Evolutionary conservation across 2,113 vertebrate genomes (phyloP).

Genomic region (Sinocyclocheilus anshuiensis): DNA sequence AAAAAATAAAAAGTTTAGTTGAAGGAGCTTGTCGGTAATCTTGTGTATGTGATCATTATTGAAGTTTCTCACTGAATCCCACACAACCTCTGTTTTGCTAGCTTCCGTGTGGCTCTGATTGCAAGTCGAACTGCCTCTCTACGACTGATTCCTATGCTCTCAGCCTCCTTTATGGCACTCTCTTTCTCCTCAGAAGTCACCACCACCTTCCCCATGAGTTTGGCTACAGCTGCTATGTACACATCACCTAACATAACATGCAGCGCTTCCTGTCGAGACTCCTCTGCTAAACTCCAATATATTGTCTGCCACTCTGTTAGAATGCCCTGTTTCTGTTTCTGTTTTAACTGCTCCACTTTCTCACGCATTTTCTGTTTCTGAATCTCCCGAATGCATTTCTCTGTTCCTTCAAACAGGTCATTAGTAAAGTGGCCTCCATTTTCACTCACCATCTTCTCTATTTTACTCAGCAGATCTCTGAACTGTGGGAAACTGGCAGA

Average conservation of each 20-base stretch:
- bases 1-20: no score
- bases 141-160: not conserved
- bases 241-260: not conserved
- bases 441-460: not conserved
- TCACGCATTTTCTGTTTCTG: constrained; percentile 13
- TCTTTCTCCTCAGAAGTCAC: constrained; percentile 5
- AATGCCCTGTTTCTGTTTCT: not conserved
- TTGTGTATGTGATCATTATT: no score
- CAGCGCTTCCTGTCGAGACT: not conserved
- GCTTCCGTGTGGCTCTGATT: not conserved
- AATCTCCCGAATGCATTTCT: not conserved
- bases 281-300: not conserved
- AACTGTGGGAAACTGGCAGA: not conserved
- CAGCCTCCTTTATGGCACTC: not conserved
- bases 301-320: not conserved
- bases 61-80: not conserved
- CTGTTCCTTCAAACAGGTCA: not conserved
- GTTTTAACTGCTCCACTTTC: not conserved
- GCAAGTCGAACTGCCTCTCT: not conserved
- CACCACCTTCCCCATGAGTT: not conserved
- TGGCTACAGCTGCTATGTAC: not conserved
- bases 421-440: not conserved
- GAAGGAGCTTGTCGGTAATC: no score
- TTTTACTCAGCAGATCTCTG: constrained; percentile 4
- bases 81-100: not conserved